Evolutionary conservation across 1,140 invertebrate genomes (phyloP), one percentile per base, ranked within the genome.

Genomic region (Pseudomyrmex cubaensis): DNA sequence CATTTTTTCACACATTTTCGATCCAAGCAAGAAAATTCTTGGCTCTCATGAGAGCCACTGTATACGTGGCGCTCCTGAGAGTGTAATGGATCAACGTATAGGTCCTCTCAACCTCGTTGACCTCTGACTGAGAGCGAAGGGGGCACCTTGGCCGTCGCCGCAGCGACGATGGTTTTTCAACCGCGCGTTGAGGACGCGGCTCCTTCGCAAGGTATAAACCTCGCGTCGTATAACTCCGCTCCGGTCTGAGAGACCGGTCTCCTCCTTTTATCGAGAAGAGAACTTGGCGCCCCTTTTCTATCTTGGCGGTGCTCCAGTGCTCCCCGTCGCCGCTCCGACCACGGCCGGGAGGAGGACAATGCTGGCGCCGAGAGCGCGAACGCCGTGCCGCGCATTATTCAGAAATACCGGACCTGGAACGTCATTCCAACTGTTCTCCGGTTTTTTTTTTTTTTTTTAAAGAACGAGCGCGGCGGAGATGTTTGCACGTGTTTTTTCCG

Each of bases 101-200:
- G 82, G 82, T 88, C 86, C 88, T 72, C 75, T 78, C 88, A 86
- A 83, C 73, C 86, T 89, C 64, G 88, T 90, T 90, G 88, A 90
- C 89, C 89, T 84, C 82, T 88, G 88, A 88, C 88, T 83, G 83
- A 84, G 86, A 76, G 85, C 84, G 78, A 83, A 82, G 78, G 72
- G 35, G 66, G 62, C 87, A 82, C 57, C 85, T 85, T 78, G 56
- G 72, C 67, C 35, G 15, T 17, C 54, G 56, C 54, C 25, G 46
- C 69, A 83, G 76, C 82, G 35, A 35, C 35, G 35, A 35, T 67
- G 75, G 85, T 83, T 90, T 89, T 85, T 83, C 85, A 87, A 86
- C 10, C 46, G 35, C 35, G 35, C 48, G 12, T 75, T 50, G 87
- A 87, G 84, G 86, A 82, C 87, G 85, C 83, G 89, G 17, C 85